These are phyloP conservation scores for Drosophila sp. DNA, from an alignment of 1,140 invertebrate species.

Conservation along the genomic window DNA sequence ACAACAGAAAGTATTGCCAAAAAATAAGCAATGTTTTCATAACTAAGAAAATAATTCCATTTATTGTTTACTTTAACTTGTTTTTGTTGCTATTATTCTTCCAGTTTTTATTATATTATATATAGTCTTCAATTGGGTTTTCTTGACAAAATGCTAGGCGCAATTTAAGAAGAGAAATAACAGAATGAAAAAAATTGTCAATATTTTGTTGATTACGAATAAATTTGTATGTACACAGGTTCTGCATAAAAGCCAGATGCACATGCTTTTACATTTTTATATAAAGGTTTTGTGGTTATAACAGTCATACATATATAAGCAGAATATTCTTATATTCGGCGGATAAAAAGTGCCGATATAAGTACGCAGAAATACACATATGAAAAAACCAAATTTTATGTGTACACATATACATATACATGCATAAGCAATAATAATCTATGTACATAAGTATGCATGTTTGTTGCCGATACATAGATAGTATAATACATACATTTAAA, in stretches of 20 bases:
- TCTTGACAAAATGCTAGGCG: not conserved
- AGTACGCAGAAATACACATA: not conserved
- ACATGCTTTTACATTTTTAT: not conserved
- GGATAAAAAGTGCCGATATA: slow-evolving; percentile 22
- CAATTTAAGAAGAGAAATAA: not conserved
- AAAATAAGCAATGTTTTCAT: too few relatives aligned
- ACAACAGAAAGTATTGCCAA: too few relatives aligned
- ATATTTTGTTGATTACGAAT: not conserved
- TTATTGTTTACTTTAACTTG: too few relatives aligned
- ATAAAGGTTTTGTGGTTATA: slow-evolving; percentile 19
- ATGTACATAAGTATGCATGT: not conserved
- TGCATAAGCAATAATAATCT: not conserved
- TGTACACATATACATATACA: not conserved
- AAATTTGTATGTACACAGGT: too few relatives aligned
- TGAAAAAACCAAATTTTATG: not conserved
- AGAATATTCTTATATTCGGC: slow-evolving; percentile 7
- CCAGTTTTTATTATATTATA: not conserved
- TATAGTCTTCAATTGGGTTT: not conserved
- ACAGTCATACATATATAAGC: not conserved
- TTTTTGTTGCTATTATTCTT: too few relatives aligned
- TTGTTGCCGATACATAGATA: not conserved
- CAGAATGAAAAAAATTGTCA: not conserved
- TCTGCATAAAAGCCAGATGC: not conserved
- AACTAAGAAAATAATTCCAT: too few relatives aligned
- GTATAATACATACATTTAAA: not conserved